Evolutionary conservation across 2,888 invertebrate genomes (phyloP), one percentile per base, ranked within the genome.

Genomic region (Xestia sexstrigata): DNA sequence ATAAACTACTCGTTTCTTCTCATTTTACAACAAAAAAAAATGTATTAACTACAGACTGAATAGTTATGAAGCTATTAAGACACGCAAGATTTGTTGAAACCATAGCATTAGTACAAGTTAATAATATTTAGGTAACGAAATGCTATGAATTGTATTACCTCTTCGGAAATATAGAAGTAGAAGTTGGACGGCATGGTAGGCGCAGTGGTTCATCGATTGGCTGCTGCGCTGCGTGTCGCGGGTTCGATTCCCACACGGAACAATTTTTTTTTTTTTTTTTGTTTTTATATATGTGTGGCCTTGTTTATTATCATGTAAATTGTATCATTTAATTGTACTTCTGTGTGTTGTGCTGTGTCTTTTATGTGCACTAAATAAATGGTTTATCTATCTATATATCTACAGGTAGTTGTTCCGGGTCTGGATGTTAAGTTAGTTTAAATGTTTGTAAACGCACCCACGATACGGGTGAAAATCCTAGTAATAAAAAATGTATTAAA

Each of bases 211-310:
- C 26, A 30, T 15, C 58, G 58, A 30, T 60, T 60, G 26, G 58
- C 17, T 60, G 58, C 17, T 30, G 26, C 17, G 58, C 26, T 26
- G 15, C 26, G 6, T 58, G 58, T 26, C 15, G 58, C 26, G 58
- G 58, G 58, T 58, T 60, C 58, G 58, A 60, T 60, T 60, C 58
- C 58, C 58, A 30, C 26, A 60, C 58, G 26, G 26, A 60, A 60
- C 26, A 30, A 60, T n/a, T n/a, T n/a, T n/a, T n/a, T n/a, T n/a
- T n/a, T n/a, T n/a, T n/a, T n/a, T n/a, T n/a, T n/a, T n/a, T n/a
- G n/a, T n/a, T n/a, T n/a, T n/a, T n/a, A n/a, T n/a, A n/a, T n/a
- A n/a, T n/a, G n/a, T n/a, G n/a, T n/a, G n/a, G n/a, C n/a, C n/a
- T n/a, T n/a, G n/a, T n/a, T n/a, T n/a, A n/a, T n/a, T n/a, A n/a